Percentiles rank a stretch among this genome's conserved stretches.
Conservation (phyloP, 2,797 vertebrate species). For the Girardinus metallicus region DNA sequence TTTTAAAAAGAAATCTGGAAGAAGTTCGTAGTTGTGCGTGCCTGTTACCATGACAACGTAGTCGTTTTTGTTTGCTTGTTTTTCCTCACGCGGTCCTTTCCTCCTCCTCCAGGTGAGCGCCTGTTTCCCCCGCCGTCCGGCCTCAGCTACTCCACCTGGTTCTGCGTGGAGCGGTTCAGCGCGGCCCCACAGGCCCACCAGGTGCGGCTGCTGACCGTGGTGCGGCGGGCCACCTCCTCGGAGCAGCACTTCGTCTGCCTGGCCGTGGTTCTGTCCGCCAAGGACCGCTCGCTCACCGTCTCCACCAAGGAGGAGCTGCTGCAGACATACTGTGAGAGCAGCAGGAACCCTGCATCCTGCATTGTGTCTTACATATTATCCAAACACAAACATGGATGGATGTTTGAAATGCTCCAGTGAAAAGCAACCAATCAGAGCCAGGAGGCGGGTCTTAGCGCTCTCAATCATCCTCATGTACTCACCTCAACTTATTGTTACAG, state of each 20-base stretch:
- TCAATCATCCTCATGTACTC: too few species aligned
- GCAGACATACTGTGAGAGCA: conserved; percentile 89
- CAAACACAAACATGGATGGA: not conserved
- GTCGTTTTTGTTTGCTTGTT: not conserved
- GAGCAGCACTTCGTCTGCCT: conserved; percentile 97
- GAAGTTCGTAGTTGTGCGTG: not conserved
- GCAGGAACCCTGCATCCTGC: not conserved
- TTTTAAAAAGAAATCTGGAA: not conserved
- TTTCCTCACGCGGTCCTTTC: too few species aligned
- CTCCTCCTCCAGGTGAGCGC: conserved; percentile 85
- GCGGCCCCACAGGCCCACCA: conserved; percentile 87
- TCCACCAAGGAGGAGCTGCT: conserved; percentile 97
- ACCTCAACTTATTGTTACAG: too few species aligned
- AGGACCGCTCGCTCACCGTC: conserved; percentile 91
- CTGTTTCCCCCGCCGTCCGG: conserved; percentile 96
- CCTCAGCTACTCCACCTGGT: conserved; percentile 95
- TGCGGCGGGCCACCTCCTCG: conserved; percentile 90
- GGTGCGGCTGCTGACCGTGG: conserved; percentile 90
- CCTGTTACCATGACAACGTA: not conserved
- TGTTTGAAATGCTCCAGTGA: not conserved
- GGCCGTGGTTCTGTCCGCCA: conserved; percentile 89
- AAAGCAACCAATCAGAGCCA: too few species aligned
- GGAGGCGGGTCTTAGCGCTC: too few species aligned
- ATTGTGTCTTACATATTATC: not conserved
- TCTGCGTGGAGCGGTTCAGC: conserved; percentile 96